phyloP scores from a whole-genome alignment of 2,797 vertebrate species.

The Peromyscus eremicus region DNA sequence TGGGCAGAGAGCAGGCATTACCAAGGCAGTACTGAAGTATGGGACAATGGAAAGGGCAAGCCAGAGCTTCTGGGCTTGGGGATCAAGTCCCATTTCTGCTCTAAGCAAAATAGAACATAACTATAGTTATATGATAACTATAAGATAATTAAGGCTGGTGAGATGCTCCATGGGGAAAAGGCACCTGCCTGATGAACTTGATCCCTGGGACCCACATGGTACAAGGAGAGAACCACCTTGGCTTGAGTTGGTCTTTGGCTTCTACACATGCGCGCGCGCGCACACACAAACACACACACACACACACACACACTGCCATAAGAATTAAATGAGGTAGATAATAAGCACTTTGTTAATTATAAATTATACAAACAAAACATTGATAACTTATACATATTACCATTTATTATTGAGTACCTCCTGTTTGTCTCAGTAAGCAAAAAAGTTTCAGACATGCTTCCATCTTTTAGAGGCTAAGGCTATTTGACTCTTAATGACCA shows the following conservation, averaged over 20 bases:
- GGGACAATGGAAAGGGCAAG: not conserved
- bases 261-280: not conserved
- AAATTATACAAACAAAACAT: not conserved
- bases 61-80: not conserved
- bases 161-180: not conserved
- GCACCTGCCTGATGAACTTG: not conserved
- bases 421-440: not conserved
- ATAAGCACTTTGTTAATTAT: not conserved
- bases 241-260: not conserved
- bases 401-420: not conserved
- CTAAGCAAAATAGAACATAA: not conserved
- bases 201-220: not conserved
- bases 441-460: not conserved
- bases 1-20: not conserved
- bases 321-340: not conserved
- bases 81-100: not conserved
- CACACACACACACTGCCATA: not conserved
- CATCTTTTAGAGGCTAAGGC: not conserved
- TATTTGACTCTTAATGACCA: not conserved
- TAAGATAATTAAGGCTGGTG: not conserved
- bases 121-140: not conserved
- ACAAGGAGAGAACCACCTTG: not conserved
- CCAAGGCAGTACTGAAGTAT: rapidly evolving
- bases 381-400: not conserved
- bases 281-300: not conserved